Conservation (phyloP, 2,113 vertebrate genomes). For the Petromus typicus region DNA sequence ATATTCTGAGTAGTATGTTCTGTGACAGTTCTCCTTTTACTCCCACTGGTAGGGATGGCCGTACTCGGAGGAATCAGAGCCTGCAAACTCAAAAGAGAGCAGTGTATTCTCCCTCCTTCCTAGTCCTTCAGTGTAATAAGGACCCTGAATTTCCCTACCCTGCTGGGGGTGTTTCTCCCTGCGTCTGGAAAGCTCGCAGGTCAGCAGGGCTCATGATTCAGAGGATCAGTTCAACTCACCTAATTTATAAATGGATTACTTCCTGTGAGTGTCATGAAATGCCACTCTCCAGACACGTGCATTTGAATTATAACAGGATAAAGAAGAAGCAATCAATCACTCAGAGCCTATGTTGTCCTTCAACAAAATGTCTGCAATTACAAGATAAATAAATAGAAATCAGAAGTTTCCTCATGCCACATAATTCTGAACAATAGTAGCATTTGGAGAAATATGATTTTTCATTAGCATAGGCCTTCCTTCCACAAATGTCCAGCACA, state of each 20-base stretch:
- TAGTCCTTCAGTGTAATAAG: background rate
- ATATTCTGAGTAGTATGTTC: background rate
- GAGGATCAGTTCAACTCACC: background rate
- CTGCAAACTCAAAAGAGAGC: background rate
- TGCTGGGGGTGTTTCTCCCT: background rate
- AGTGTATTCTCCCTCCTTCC: background rate
- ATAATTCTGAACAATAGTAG: background rate
- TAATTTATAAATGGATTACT: background rate
- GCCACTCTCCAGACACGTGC: background rate
- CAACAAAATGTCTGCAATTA: background rate
- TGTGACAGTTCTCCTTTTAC: background rate
- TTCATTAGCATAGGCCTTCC: background rate
- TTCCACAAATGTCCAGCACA: background rate
- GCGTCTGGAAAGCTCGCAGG: background rate
- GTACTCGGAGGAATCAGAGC: background rate
- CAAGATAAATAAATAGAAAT: background rate
- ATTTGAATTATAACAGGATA: background rate
- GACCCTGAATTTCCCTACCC: background rate
- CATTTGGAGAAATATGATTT: background rate
- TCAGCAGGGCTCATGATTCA: background rate
- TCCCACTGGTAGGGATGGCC: background rate
- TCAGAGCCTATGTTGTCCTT: background rate
- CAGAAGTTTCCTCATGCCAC: background rate
- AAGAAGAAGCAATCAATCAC: background rate
- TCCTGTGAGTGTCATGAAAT: background rate